phyloP scores from a whole-genome alignment of 2,888 invertebrate genomes.

The Rhyacophila evoluta region DNA sequence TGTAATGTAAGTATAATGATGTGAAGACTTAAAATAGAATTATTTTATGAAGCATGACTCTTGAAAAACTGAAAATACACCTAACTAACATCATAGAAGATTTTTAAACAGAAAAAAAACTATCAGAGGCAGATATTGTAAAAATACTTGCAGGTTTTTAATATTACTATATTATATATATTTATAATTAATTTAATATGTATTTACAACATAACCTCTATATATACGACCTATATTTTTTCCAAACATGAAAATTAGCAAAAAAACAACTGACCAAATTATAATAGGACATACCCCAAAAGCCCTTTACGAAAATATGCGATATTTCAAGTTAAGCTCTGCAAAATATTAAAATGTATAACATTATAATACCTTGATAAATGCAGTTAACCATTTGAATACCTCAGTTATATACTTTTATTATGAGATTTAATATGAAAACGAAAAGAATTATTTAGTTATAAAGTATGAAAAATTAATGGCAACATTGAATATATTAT shows the following conservation, averaged over 20 bases:
- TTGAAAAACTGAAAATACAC: no score
- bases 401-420: background rate
- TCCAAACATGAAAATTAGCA: background rate
- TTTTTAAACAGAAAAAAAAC: background rate
- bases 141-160: slow-evolving; percentile 22
- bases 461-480: background rate
- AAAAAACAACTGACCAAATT: background rate
- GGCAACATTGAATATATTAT: slow-evolving; percentile 20
- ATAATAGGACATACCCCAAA: background rate
- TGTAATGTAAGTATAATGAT: no score
- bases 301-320: background rate
- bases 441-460: background rate
- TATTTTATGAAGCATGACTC: no score
- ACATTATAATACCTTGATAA: background rate
- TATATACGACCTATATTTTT: no score
- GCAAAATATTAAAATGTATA: background rate
- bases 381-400: background rate
- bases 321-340: background rate
- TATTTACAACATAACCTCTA: no score
- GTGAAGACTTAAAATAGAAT: no score
- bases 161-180: background rate
- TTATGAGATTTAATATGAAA: slow-evolving; percentile 4
- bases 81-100: background rate
- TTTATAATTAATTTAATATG: background rate
- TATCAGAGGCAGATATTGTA: background rate